These are phyloP conservation scores for Pitta sordida DNA, from an alignment of 2,113 vertebrate genomes.

Conservation along the genomic window DNA sequence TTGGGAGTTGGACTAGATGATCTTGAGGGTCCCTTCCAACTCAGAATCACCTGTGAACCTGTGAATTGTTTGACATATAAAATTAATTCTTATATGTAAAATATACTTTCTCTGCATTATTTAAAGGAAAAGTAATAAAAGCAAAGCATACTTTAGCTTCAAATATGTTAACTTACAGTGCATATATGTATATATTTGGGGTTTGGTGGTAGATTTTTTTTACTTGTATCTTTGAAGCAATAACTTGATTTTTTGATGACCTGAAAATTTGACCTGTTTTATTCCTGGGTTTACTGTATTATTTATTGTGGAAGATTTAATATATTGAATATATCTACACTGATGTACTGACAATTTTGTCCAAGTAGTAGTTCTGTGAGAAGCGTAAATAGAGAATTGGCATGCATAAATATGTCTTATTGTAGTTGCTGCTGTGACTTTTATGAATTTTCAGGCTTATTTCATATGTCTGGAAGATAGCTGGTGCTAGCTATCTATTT, in stretches of 20 bases:
- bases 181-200: fast-evolving
- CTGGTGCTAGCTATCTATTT: neutral
- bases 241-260: neutral
- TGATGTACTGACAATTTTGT: neutral
- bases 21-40: too few relatives aligned
- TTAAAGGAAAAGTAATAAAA: neutral
- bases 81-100: neutral
- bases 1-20: too few relatives aligned
- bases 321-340: neutral
- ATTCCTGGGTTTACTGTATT: neutral
- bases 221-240: neutral
- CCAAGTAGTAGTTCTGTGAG: neutral
- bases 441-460: neutral
- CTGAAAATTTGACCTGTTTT: neutral
- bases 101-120: neutral
- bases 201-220: neutral
- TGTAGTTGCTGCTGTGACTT: neutral
- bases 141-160: neutral
- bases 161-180: neutral
- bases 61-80: neutral
- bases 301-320: neutral
- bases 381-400: neutral
- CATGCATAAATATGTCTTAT: neutral
- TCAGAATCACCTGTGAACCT: too few relatives aligned
- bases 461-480: neutral